A percentile compares a stretch with the other conserved stretches of the same genome.
These are phyloP conservation scores for Columba guinea DNA, from an alignment of 2,797 vertebrate species.

Conservation along the genomic window DNA sequence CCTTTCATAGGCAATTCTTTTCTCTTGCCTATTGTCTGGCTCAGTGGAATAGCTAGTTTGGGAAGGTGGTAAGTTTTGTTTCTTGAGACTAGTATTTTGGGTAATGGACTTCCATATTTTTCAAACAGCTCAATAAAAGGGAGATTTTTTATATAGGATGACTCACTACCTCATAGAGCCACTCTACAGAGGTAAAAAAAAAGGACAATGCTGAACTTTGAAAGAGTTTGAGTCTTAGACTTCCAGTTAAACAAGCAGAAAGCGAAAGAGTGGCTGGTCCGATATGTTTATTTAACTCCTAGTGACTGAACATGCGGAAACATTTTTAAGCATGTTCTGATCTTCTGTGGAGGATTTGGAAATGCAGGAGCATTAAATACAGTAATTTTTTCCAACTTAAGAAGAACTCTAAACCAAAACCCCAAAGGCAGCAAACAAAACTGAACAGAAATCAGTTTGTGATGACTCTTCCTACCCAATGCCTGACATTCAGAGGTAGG, in stretches of 20 bases:
- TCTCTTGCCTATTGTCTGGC: background rate
- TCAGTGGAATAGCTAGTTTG: background rate
- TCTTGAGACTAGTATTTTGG: background rate
- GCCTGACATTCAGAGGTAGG: background rate
- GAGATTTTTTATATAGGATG: background rate
- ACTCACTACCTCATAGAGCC: background rate
- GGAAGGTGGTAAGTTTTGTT: background rate
- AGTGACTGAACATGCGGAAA: background rate
- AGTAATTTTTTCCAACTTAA: background rate
- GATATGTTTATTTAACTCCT: background rate
- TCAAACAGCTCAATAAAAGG: background rate
- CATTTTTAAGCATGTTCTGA: background rate
- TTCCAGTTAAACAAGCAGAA: background rate
- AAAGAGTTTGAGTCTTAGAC: background rate
- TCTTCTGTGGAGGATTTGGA: background rate
- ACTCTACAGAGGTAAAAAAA: background rate
- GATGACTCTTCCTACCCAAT: background rate
- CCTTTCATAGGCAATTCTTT: background rate
- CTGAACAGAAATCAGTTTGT: background rate
- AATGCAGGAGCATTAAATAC: background rate
- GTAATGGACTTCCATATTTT: background rate
- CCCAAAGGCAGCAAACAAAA: background rate
- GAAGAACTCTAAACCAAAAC: background rate
- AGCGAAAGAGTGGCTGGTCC: background rate
- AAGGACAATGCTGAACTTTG: background rate